phyloP scores from a whole-genome alignment of 2,797 vertebrate species.

The Lepilemur ruficaudatus region DNA sequence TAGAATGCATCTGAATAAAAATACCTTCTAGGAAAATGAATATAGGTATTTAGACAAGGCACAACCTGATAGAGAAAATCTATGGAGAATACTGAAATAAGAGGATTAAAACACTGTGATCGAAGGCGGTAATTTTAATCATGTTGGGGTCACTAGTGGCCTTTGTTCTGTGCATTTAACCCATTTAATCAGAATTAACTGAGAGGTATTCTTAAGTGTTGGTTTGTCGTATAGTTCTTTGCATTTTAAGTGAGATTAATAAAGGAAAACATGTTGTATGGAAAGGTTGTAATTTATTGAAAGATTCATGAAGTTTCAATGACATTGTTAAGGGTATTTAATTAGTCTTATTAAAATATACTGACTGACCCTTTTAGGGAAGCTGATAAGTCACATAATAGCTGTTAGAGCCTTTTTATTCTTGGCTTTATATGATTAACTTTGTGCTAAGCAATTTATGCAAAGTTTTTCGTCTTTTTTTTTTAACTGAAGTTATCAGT shows the following conservation, averaged over 20 bases:
- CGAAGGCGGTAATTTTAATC: constrained; percentile 82
- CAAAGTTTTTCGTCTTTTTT: constrained; percentile 84
- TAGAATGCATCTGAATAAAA: not conserved
- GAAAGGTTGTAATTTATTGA: constrained; percentile 85
- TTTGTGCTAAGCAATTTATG: constrained; percentile 97
- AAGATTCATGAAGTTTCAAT: constrained; percentile 88
- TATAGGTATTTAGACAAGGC: constrained; percentile 63
- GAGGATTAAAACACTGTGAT: constrained; percentile 84
- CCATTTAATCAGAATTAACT: constrained; percentile 85
- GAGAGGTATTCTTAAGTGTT: constrained; percentile 83
- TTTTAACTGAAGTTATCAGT: constrained; percentile 89
- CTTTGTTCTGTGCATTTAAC: constrained; percentile 82
- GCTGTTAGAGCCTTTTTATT: constrained; percentile 90
- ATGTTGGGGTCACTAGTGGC: constrained; percentile 80
- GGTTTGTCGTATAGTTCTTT: constrained; percentile 86
- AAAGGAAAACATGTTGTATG: constrained; percentile 88
- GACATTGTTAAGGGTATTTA: constrained; percentile 89
- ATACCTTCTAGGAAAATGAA: constrained; percentile 32
- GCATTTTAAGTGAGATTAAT: constrained; percentile 96
- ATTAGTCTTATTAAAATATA: constrained; percentile 88
- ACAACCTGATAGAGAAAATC: constrained; percentile 31
- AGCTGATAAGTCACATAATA: constrained; percentile 90
- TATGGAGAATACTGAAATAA: constrained; percentile 77
- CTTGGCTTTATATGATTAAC: constrained; percentile 91
- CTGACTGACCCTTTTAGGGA: constrained; percentile 87